These are phyloP conservation scores for Eleutherodactylus coqui DNA, from an alignment of 2,797 vertebrate species.

Conservation along the genomic window DNA sequence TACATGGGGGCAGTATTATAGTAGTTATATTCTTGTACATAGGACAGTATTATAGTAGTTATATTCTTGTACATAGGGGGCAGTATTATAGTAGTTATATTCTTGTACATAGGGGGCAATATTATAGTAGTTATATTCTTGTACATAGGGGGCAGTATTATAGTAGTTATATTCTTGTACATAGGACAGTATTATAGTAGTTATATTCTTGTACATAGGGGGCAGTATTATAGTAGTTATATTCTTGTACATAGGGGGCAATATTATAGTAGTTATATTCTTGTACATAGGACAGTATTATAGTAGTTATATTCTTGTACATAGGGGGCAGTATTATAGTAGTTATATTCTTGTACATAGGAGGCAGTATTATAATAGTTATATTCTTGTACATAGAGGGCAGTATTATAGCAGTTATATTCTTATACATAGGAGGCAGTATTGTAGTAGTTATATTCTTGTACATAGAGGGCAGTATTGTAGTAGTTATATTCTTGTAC, in stretches of 20 bases:
- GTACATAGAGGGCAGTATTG: background rate
- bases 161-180: constrained; percentile 7
- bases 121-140: constrained; percentile 5
- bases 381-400: background rate
- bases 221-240: background rate
- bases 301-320: constrained; percentile 15
- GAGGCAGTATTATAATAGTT: constrained; percentile 13
- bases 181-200: constrained; percentile 8
- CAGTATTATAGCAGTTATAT: constrained; percentile 4
- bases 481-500: constrained; percentile 7
- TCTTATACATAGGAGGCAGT: background rate
- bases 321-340: background rate
- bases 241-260: background rate
- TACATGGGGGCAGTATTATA: background rate
- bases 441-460: background rate
- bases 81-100: background rate
- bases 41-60: background rate
- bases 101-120: background rate
- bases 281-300: background rate
- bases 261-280: constrained; percentile 25
- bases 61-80: background rate
- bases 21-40: constrained; percentile 8
- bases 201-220: constrained; percentile 18
- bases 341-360: constrained; percentile 10
- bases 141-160: constrained; percentile 3